These are phyloP conservation scores for Drosophila bipectinata DNA, from an alignment of 1,140 invertebrate species.

Conservation along the genomic window DNA sequence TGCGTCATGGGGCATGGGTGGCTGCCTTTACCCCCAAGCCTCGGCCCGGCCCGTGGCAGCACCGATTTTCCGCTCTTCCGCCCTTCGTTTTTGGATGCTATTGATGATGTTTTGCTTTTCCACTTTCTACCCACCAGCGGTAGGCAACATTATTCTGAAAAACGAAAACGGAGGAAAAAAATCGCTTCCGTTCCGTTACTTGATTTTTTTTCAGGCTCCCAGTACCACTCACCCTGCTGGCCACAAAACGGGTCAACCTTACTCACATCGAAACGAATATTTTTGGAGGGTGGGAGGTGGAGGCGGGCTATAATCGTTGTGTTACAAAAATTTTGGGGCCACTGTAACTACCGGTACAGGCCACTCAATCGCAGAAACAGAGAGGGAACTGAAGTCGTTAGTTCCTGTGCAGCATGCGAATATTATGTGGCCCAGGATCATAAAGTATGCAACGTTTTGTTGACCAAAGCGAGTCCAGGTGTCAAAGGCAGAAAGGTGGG, in stretches of 20 bases:
- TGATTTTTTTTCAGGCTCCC: constrained; percentile 38
- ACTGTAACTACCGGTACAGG: constrained; percentile 56
- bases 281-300: background rate
- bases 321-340: constrained; percentile 40
- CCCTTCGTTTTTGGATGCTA: constrained; percentile 30
- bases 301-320: constrained; percentile 28
- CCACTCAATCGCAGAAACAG: constrained; percentile 52
- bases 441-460: constrained; percentile 63
- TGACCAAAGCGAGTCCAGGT: constrained; percentile 35
- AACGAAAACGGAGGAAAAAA: constrained; percentile 31
- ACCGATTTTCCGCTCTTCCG: background rate
- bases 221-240: constrained; percentile 22
- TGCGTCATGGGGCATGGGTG: background rate
- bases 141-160: constrained; percentile 51
- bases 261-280: constrained; percentile 33
- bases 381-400: constrained; percentile 8
- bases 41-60: constrained; percentile 4
- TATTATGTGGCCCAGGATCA: constrained; percentile 48
- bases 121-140: constrained; percentile 31
- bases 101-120: constrained; percentile 56
- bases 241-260: constrained; percentile 63
- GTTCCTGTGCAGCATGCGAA: constrained; percentile 51
- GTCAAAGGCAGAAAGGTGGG: background rate
- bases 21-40: constrained; percentile 8
- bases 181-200: constrained; percentile 15